These are phyloP conservation scores for Cariama cristata DNA, from an alignment of 2,113 vertebrate species.

Conservation along the genomic window DNA sequence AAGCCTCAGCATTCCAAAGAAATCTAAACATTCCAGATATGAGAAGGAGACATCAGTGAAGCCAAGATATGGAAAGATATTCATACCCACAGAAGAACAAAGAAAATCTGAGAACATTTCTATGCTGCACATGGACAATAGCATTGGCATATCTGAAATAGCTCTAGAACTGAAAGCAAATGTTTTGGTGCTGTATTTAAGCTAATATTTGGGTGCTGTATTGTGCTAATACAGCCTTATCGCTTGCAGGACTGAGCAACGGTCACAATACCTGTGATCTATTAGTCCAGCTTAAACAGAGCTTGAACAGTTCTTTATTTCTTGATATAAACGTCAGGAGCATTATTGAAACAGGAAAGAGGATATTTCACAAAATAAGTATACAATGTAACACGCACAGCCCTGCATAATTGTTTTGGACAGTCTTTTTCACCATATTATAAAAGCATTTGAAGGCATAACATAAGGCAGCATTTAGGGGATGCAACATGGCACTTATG, in stretches of 20 bases:
- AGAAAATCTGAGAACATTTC: neutral
- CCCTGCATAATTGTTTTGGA: neutral
- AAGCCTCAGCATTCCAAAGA: neutral
- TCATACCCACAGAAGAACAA: neutral
- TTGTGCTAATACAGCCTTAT: neutral
- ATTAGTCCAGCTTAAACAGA: neutral
- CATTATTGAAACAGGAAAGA: neutral
- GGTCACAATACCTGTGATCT: neutral
- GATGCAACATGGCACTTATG: neutral
- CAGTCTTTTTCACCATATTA: neutral
- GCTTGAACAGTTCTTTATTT: neutral
- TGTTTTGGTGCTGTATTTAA: neutral
- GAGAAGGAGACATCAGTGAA: neutral
- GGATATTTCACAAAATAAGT: neutral
- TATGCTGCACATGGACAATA: neutral
- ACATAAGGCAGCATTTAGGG: neutral
- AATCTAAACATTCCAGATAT: neutral
- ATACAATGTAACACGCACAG: neutral
- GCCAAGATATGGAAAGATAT: neutral
- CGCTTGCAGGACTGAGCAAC: neutral
- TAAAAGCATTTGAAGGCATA: neutral
- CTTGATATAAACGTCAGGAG: neutral
- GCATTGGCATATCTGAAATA: neutral
- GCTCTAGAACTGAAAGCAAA: neutral
- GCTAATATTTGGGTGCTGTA: neutral